Evolutionary conservation across 2,888 invertebrate species (phyloP), one percentile per base, ranked within the genome.

Genomic region (Drosophila infuscata): DNA sequence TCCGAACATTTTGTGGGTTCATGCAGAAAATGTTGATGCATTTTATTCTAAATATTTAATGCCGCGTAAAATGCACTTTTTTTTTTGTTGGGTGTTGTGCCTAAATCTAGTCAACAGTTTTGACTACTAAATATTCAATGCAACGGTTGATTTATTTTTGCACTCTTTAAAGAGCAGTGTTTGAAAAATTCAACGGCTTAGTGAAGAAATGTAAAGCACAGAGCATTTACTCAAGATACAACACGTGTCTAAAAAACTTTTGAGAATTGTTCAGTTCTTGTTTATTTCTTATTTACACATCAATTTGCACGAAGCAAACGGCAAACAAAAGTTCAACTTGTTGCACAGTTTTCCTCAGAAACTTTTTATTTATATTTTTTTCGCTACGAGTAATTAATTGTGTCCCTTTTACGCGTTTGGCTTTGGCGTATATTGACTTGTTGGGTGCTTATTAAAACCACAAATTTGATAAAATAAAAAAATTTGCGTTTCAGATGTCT

Each of bases 321-420:
- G 68, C 69, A 64, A 51, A 56, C 70, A 76, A 54, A 82, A 78
- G 73, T 84, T 84, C 17, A 74, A 87, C 88, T 85, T 85, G 85
- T 85, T 85, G 84, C 89, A 71, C 81, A 70, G 71, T 81, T 83
- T 54, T 30, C 64, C 66, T 67, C 65, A 30, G 53, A 15, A 43
- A 25, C 30, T 66, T 72, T 53, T 52, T 49, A 20, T 38, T 52
- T 59, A 25, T 25, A 1, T 41, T 54, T 33, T 48, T 35, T 20
- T 48, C 43, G 57, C 17, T 48, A 57, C 53, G 63, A 69, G 71
- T 73, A 85, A 89, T 85, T 87, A 89, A 87, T 85, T 85, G 84
- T 85, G 84, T 84, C 84, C 82, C 61, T 84, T 78, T 82, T 86
- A 48, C 61, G 63, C 69, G 62, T 43, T 57, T 70, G 79, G 66